Evolutionary conservation across 2,888 invertebrate species (phyloP).

Genomic region (Branchipolynoe longqiensis): DNA sequence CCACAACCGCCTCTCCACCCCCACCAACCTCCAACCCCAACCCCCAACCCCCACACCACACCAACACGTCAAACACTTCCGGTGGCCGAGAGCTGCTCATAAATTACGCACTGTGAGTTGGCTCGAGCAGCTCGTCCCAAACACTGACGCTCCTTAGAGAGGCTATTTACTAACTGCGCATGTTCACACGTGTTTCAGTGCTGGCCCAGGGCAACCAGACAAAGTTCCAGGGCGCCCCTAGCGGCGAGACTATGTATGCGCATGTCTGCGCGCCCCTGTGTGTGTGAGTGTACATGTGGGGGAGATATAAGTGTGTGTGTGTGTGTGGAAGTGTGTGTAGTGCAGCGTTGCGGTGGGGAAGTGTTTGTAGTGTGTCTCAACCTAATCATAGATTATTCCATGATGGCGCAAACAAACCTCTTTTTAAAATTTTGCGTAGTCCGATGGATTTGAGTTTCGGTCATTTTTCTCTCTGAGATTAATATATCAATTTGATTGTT

Average conservation of each 20-base stretch:
- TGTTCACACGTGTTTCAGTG: constrained; percentile 49
- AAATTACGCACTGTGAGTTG: neutral
- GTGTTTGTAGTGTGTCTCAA: no score
- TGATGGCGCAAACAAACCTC: no score
- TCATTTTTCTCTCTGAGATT: no score
- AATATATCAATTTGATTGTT: no score
- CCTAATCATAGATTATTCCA: no score
- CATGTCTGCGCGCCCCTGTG: neutral
- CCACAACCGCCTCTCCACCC: no score
- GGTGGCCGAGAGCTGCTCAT: constrained; percentile 10
- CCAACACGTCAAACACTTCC: constrained; percentile 19
- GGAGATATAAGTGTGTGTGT: neutral
- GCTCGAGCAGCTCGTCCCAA: constrained; percentile 19
- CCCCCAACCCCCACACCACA: neutral
- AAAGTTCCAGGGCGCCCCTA: constrained; percentile 30
- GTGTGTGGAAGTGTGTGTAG: neutral
- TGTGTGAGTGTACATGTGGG: neutral
- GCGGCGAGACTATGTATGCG: no score
- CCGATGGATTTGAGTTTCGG: no score
- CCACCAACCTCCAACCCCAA: neutral
- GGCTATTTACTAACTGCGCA: no score
- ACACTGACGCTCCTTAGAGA: constrained; percentile 2
- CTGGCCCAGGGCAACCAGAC: constrained; percentile 16
- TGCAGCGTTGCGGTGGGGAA: no score
- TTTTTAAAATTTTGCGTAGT: no score